Evolutionary conservation across 2,797 vertebrate species (phyloP), one percentile per base, ranked within the genome.

Genomic region (Tolypeutes matacus): DNA sequence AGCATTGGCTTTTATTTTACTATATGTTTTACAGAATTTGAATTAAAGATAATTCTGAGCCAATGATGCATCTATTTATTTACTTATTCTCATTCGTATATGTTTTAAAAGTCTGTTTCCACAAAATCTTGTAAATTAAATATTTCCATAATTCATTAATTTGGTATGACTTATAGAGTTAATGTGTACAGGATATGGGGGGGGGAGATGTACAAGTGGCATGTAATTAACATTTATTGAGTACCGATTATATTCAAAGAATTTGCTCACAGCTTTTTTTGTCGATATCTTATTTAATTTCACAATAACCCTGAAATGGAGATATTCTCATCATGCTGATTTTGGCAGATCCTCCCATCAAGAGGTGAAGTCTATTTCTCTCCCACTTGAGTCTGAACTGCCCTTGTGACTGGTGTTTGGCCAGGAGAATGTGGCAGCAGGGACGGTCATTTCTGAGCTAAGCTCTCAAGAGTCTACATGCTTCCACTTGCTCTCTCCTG

Each of bases 21-120:
- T 84, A 27, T 64, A 20, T 64, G 60, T 60, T 84, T 94, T 93
- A 73, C 0, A 72, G 69, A 72, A 72, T 18, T 86, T 89, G 23
- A 97, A 60, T 82, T 87, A 91, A 92, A 86, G 86, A 62, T 69
- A 58, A 75, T 46, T 87, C 87, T 95, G 78, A 77, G 27, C 18
- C 14, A 94, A 56, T 39, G 73, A 76, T 77, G 18, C 15, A 46
- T 89, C 17, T 70, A 60, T 73, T 94, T 88, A 92, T 72, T 67
- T 94, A 46, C 27, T 60, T 64, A 77, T 77, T 86, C 46, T 64
- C 84, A 56, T 89, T 65, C 77, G 15, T 46, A 88, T 94, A 80
- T 62, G 12, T 72, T 86, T 85, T 80, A 23, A 21, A 58, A 89
- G 69, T 60, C 8, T 93, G 34, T 86, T 84, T 93, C 80, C 8